Base-by-base conservation (phyloP, 1,140 invertebrate genomes). In the Brachionus paranguensis region DNA sequence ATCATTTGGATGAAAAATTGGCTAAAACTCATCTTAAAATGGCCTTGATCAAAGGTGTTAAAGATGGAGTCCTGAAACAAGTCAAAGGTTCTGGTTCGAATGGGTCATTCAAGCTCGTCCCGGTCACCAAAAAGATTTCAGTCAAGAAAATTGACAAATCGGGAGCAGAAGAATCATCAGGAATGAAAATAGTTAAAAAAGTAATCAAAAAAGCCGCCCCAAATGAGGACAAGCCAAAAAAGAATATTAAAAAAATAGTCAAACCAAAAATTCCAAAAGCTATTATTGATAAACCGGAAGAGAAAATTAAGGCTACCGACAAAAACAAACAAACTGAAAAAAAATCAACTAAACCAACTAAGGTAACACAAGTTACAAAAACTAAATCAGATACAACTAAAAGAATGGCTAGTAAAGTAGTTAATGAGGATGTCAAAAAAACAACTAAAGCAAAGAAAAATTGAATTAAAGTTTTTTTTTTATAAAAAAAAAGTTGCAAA, bases 21-120 rank as follows among this genome's bases (percentile, higher is more conserved):
- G 81, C 68, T 1, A 83, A 72, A 37, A 14, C 33, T 12, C 84
- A 81, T 33, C 29, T 84, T 5, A 84, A 85, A 84, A 41, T 50
- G 11, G 84, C 70, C 6, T 50, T 84, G 8, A 47, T 55, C 14
- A 24, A 17, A 47, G 85, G 84, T 37, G 72, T 70, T n/a, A 78
- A 84, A 68, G 47, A 85, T 17, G 84, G 72, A 10, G 6, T 41
- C 7, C 60, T 85, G 3, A 78, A 72, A 65, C 84, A 85, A 50
- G 11, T 79, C 10, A 85, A 85, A 79, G 84, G 84, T 14, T n/a
- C 53, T 24, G 84, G 84, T 43, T 79, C 84, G 7, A 68, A 43
- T 37, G 84, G 84, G 5, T 84, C 83, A 27, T 85, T 85, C 24
- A 84, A 83, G 55, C 29, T 85, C 10, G 60, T 12, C 6, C 29